Percentiles rank a stretch among this genome's conserved stretches.
phyloP scores from a whole-genome alignment of 1,140 invertebrate genomes.

The honey bee (Apis mellifera) region DNA sequence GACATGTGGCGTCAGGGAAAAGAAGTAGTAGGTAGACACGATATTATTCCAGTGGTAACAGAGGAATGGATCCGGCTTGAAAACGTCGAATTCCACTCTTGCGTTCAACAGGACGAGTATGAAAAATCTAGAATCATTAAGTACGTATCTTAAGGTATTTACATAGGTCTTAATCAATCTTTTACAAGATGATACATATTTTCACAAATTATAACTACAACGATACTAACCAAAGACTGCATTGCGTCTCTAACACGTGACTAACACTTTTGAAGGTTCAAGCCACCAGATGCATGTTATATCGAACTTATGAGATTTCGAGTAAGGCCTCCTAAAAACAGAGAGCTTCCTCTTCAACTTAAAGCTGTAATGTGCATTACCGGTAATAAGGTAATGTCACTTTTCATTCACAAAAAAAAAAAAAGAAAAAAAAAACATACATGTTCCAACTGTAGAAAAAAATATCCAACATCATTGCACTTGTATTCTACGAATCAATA shows the following conservation, averaged over 20 bases:
- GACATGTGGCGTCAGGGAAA: slow-evolving; percentile 97
- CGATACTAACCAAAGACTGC: not conserved
- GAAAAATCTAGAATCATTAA: slow-evolving; percentile 95
- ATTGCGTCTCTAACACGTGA: slow-evolving; percentile 39
- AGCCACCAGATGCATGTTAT: slow-evolving; percentile 99
- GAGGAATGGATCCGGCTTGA: slow-evolving; percentile 99
- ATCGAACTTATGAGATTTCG: slow-evolving; percentile 98
- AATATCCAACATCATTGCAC: not conserved
- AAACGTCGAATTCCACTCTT: slow-evolving; percentile 96
- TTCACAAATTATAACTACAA: not conserved
- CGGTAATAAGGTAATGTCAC: slow-evolving; percentile 87
- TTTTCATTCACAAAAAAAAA: too few relatives aligned
- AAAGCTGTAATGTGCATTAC: slow-evolving; percentile 93
- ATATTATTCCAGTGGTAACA: slow-evolving; percentile 99
- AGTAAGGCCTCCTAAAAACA: slow-evolving; percentile 96
- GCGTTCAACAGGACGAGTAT: slow-evolving; percentile 96
- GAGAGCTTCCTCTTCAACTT: slow-evolving; percentile 97
- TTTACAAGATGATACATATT: too few relatives aligned
- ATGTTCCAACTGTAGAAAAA: not conserved
- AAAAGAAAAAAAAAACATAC: not conserved
- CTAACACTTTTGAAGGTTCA: slow-evolving; percentile 87
- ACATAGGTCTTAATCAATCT: not conserved
- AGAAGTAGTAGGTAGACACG: slow-evolving; percentile 99
- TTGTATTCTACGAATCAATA: not conserved
- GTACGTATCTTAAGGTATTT: slow-evolving; percentile 78